Evolutionary conservation across 23 tunicate genomes (phyloP), one percentile per base, ranked within the genome.

Genomic region (Styela plicata): DNA sequence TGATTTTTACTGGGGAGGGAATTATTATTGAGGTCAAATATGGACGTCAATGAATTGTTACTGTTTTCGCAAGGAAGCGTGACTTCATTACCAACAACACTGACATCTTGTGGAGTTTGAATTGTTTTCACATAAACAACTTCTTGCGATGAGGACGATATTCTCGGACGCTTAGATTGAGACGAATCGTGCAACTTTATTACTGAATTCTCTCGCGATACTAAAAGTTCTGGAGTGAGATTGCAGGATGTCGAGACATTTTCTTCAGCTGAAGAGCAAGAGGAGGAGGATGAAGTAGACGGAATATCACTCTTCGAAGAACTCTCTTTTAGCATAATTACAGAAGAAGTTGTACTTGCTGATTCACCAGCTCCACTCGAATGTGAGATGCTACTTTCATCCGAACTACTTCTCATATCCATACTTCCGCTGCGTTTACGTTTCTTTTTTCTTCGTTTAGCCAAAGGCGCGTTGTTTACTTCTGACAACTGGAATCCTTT

Each of bases 401-500:
- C 65, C 68, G 81, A 76, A 69, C 89, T 85, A 81, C 85, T 82
- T 25, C 93, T 83, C 33, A 85, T 85, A 78, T 85, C 93, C 31
- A 80, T 74, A 64, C 89, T 75, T 2, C 80, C 83, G 52, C 85
- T 88, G 64, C 84, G 65, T 28, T 80, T 78, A 22, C 87, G 64
- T 36, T 86, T 80, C 28, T 86, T 74, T 69, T 85, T 85, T 74
- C 85, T 76, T 66, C 90, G 67, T 69, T 93, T 75, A 1, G 98
- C 98, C 31, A 93, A 83, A 3, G 92, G 89, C 21, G 98, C 98
- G 85, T 93, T 88, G 75, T 76, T 85, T 37, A 93, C 98, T 1
- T 83, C 87, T 21, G 93, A 81, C 20, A 93, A 85, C 71, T 93
- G 89, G 83, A 93, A 93, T 1, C 89, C 93, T 57, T 83, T 83